Percentiles rank a stretch among this genome's conserved stretches.
Evolutionary conservation across 2,888 invertebrate species (phyloP).

Genomic region (Atrina japonica): DNA sequence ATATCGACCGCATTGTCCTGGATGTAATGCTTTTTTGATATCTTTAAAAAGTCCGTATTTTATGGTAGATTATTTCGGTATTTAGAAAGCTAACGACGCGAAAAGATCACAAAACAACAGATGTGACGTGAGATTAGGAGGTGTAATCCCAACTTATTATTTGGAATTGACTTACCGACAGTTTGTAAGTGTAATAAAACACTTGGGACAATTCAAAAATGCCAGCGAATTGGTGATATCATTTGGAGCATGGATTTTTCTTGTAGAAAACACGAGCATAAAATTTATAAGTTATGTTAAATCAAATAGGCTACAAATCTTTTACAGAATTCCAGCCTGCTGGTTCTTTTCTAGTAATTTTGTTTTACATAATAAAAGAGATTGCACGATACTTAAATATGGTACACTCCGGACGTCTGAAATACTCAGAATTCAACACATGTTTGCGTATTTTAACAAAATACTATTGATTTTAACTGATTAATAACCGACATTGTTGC

Average conservation of each 20-base stretch:
- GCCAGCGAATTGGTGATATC: too few relatives aligned
- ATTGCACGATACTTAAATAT: neutral
- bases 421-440: conserved; percentile 11
- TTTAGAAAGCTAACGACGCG: conserved; percentile 11
- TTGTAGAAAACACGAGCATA: too few relatives aligned
- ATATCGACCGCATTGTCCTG: conserved; percentile 1
- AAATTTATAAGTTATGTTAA: too few relatives aligned
- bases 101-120: conserved; percentile 5
- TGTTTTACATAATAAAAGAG: conserved; percentile 4
- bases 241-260: too few relatives aligned
- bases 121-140: neutral
- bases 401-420: neutral
- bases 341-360: neutral
- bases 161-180: conserved; percentile 1
- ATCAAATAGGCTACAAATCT: too few relatives aligned
- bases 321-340: too few relatives aligned
- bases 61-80: conserved; percentile 1
- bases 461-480: neutral
- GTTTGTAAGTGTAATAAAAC: conserved; percentile 1
- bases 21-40: conserved; percentile 5
- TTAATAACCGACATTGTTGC: neutral
- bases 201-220: neutral
- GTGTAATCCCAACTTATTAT: conserved; percentile 9
- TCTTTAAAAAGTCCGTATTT: conserved; percentile 8
- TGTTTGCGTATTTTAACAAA: neutral